Evolutionary conservation across 2,113 vertebrate species (phyloP), one percentile per base, ranked within the genome.

Genomic region (Boleophthalmus pectinirostris): DNA sequence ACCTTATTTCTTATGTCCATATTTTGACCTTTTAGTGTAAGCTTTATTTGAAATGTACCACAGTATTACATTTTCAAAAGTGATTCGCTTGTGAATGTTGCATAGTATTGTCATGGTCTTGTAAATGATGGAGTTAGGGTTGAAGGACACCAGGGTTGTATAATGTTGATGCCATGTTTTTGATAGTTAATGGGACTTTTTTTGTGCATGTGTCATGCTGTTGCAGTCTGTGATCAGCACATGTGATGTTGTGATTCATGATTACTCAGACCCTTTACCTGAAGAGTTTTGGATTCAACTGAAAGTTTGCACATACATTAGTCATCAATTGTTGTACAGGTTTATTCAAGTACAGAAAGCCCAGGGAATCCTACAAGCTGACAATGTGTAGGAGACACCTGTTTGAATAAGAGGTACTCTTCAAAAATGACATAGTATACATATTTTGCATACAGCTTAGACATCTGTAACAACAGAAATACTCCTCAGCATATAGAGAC

Each of bases 301-400:
- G 18, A 79, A 70, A 82, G n/a, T 25, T 86, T 78, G 38, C 9
- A 64, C 33, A 81, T 38, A 2, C 20, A 10, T 85, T 78, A 86
- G 29, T 89, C 85, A 88, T 6, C 45, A n/a, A 54, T 25, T 10
- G 5, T 21, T 72, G 35, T 3, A 64, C 60, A 67, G 45, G 61
- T 58, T 35, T 3, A 15, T 24, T 25, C 13, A 58, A 15, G 18
- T 69, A 45, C 51, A 79, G 70, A 86, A 72, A 25, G 23, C 58
- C 20, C 80, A 77, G 84, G 84, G 86, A 85, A 88, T 90, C 78
- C 87, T 20, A 53, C 2, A 21, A 54, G n/a, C 88, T 58, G 2
- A 0, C 0, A 66, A 33, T 69, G 25, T 68, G 43, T 15, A 18
- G 12, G n/a, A 61, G 12, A 14, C 43, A 65, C 0, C 38, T 11